phyloP scores from a whole-genome alignment of 53 echinoderm and acorn worm species.

The Zoroaster sp. region DNA sequence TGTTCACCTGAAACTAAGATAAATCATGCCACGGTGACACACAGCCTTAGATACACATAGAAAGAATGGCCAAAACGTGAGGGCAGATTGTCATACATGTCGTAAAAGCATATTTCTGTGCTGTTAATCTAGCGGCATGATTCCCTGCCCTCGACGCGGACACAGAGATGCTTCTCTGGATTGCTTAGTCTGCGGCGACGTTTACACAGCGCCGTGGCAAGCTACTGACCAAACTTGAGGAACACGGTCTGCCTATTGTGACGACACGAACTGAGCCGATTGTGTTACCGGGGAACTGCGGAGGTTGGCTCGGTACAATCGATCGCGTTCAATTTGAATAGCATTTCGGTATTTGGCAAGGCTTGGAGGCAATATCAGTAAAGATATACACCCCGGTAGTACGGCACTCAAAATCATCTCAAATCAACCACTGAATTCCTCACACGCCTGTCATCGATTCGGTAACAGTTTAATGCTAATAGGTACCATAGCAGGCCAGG shows the following conservation, averaged over 20 bases:
- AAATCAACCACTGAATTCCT: conserved; percentile 5
- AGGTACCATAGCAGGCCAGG: not conserved
- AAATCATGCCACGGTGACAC: not conserved
- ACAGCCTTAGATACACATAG: conserved; percentile 1
- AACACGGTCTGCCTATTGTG: not conserved
- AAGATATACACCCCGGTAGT: not conserved
- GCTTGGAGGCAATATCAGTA: not conserved
- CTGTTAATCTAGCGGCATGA: not conserved
- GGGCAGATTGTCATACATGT: not conserved
- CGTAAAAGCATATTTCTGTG: conserved; percentile 7
- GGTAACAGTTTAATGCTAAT: conserved; percentile 40
- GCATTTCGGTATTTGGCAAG: conserved; percentile 30
- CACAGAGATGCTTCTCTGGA: not conserved
- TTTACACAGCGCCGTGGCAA: conserved; percentile 5
- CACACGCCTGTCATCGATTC: conserved; percentile 30
- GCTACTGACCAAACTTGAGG: conserved; percentile 6
- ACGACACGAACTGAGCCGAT: conserved; percentile 25
- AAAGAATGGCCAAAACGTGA: not conserved
- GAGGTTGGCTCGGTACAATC: not conserved
- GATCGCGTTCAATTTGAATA: conserved; percentile 45
- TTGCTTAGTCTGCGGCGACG: not conserved
- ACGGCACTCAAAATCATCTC: not conserved
- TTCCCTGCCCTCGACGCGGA: not conserved
- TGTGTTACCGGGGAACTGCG: not conserved
- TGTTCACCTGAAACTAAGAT: conserved; percentile 48